phyloP scores from a whole-genome alignment of 2,797 vertebrate genomes.

The Falco peregrinus region DNA sequence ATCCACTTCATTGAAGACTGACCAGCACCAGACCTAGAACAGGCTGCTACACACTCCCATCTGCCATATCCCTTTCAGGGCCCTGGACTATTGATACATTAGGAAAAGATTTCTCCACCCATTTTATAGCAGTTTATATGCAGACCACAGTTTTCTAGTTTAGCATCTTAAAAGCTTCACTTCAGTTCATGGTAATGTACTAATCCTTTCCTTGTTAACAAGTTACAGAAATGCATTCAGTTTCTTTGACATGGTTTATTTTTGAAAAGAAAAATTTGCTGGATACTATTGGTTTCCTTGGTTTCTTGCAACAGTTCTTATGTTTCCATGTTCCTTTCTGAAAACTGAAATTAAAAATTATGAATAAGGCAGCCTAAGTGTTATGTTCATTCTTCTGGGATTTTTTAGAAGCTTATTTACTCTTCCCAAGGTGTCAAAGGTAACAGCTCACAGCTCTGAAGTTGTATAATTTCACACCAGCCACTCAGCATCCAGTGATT shows the following conservation, averaged over 20 bases:
- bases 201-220: not conserved
- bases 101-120: not conserved
- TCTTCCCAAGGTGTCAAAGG: constrained; percentile 34
- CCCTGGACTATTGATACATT: fast-evolving
- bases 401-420: constrained; percentile 40
- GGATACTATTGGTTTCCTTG: not conserved
- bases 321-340: not conserved
- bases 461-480: constrained; percentile 42
- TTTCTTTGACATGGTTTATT: not conserved
- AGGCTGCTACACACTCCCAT: not conserved
- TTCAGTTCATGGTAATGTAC: not conserved
- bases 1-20: not conserved
- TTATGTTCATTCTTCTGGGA: not conserved
- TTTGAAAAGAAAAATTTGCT: not conserved
- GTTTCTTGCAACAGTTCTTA: not conserved
- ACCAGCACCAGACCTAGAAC: not conserved
- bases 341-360: constrained; percentile 2
- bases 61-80: not conserved
- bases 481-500: constrained; percentile 6
- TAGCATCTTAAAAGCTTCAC: not conserved
- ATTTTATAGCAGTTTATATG: not conserved
- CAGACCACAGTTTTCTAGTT: not conserved
- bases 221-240: not conserved
- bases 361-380: not conserved
- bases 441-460: constrained; percentile 42